These are phyloP conservation scores for Bos javanicus DNA, from an alignment of 2,113 vertebrate genomes.

Conservation along the genomic window DNA sequence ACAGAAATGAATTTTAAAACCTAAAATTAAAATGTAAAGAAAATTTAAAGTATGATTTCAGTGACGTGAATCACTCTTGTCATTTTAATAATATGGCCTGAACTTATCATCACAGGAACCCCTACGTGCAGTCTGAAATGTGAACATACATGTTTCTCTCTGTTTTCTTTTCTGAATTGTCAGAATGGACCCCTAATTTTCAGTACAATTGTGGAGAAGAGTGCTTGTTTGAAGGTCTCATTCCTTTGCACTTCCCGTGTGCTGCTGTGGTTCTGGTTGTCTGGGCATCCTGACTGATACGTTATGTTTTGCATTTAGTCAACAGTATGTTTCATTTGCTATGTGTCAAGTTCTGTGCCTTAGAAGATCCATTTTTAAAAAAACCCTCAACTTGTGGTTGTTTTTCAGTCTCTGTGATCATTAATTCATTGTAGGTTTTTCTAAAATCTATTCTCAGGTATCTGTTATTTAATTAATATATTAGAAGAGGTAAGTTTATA, in stretches of 20 bases:
- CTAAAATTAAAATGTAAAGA: not conserved
- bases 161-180: not conserved
- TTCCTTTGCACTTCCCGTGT: not conserved
- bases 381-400: not conserved
- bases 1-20: not conserved
- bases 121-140: not conserved
- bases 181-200: not conserved
- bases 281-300: constrained; percentile 35
- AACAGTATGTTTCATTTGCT: constrained; percentile 56
- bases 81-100: not conserved
- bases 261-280: not conserved
- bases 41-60: not conserved
- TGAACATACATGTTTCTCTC: not conserved
- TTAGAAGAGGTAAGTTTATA: constrained; percentile 33
- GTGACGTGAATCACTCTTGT: not conserved
- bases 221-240: not conserved
- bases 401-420: constrained; percentile 17
- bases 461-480: constrained; percentile 61
- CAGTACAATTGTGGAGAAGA: not conserved
- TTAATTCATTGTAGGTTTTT: not conserved
- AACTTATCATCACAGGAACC: not conserved
- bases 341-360: not conserved
- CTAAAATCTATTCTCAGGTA: not conserved
- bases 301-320: constrained; percentile 49
- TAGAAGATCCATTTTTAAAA: not conserved